Base-by-base conservation (phyloP, 64 coral and sea anemone species). In the Cladopsammia gracilis region DNA sequence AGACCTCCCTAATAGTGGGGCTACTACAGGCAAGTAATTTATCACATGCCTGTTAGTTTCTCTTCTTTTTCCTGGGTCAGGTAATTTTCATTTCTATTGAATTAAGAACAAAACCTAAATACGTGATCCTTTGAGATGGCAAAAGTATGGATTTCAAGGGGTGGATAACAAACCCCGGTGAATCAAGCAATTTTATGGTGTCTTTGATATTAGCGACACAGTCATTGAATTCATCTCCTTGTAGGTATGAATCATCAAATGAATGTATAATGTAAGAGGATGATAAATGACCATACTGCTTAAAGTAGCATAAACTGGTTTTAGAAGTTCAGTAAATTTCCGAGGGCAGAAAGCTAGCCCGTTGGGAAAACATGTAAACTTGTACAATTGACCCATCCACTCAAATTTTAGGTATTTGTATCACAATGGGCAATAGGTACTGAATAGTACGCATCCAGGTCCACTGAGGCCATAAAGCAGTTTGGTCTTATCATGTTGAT, bases 331-430 rank as follows among this genome's bases (percentile, higher is more conserved):
- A 20, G 72, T 93, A 74, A 93, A 93, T 50, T 86, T 93, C n/a
- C 91, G 45, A 0, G 72, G 84, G 74, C 52, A 87, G 16, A 69
- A 93, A 57, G 92, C 74, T 52, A 87, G 43, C 24, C 85, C 75
- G 79, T 88, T 93, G 46, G 84, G 84, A 66, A 80, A 88, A 34
- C 74, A 93, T 68, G 82, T 87, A 87, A 77, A 93, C 50, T 93
- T 46, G n/a, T 88, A 88, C 54, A 93, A 66, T 25, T 75, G 59
- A 48, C 92, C 84, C 42, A 22, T 50, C 92, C 92, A 88, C 13
- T 58, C 25, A 72, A 88, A 93, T 25, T 88, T 87, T 9, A 93
- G 48, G 53, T n/a, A 59, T 88, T 87, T 49, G 72, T 74, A 71
- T 93, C 51, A 51, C 44, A 43, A 54, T 62, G 42, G 61, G 62